Conservation (phyloP, 2,797 vertebrate species). For the Eupleurogrammus muticus region DNA sequence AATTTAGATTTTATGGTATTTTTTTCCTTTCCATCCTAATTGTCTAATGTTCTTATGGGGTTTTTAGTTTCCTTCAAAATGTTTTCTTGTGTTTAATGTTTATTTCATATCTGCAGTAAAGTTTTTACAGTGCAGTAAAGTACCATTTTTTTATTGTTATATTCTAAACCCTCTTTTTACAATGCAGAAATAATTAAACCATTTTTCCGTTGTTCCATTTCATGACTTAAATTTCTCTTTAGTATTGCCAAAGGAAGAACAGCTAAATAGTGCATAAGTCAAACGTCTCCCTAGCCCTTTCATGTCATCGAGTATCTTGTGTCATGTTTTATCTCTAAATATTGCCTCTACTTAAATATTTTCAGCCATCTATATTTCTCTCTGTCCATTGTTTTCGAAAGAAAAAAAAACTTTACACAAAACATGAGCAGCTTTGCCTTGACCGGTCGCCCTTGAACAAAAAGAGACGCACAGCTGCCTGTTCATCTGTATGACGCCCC, state of each 20-base stretch:
- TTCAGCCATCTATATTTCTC: not conserved
- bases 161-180: not conserved
- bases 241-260: not conserved
- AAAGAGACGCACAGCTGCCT: conserved; percentile 42
- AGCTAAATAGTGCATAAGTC: not conserved
- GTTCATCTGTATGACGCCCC: conserved; percentile 35
- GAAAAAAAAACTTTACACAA: conserved; percentile 1
- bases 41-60: too few relatives aligned
- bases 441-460: conserved; percentile 13
- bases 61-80: too few relatives aligned
- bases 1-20: too few relatives aligned
- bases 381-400: conserved; percentile 15
- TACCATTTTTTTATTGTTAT: too few relatives aligned
- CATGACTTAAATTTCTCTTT: not conserved
- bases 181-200: not conserved
- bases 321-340: conserved; percentile 2
- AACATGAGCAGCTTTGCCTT: conserved; percentile 1
- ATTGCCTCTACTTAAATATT: not conserved
- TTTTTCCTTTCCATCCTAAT: too few relatives aligned
- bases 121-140: too few relatives aligned
- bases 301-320: not conserved
- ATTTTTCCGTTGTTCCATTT: conserved; percentile 3
- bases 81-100: too few relatives aligned
- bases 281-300: not conserved
- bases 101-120: too few relatives aligned